Evolutionary conservation across 2,888 invertebrate genomes (phyloP), one percentile per base, ranked within the genome.

Genomic region (Hydriomena furcata): DNA sequence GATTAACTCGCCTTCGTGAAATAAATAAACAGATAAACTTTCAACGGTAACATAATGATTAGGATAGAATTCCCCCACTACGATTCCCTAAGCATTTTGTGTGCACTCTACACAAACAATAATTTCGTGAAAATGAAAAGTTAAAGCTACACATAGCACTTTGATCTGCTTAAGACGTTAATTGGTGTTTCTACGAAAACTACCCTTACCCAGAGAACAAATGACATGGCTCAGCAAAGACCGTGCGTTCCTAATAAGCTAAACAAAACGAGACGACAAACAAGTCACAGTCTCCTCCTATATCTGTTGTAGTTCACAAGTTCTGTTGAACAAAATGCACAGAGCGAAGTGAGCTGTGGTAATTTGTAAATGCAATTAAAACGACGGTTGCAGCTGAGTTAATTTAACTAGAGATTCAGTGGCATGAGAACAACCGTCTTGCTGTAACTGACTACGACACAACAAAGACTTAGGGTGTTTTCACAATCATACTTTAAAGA

Each of bases 301-400:
- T n/a, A n/a, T n/a, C n/a, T n/a, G n/a, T n/a, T n/a, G n/a, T 43
- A 40, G 35, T 38, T 52, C 38, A 47, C 38, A 37, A 47, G 43
- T 43, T 34, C 27, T 34, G 13, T 41, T 32, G 37, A 25, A 11
- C 27, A 5, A 23, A 25, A 24, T 13, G 28, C 25, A 11, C 27
- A 5, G 28, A 25, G 28, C 21, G 28, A 8, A 43, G 57, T 42
- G 34, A 52, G 44, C 25, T 42, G 52, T 46, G 53, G 43, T 63
- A 63, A 69, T 61, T 64, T 61, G 54, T 62, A 63, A 64, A 66
- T 51, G 60, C 63, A 66, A 72, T 72, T 65, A 63, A 58, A 54
- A 59, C 63, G 59, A 58, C 45, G 53, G 58, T 48, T 50, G 55
- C 59, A 59, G 56, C 49, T 45, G 32, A 35, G 52, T 44, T 64